Conservation (phyloP, 1,140 invertebrate species). For the Micrasema longulum region DNA sequence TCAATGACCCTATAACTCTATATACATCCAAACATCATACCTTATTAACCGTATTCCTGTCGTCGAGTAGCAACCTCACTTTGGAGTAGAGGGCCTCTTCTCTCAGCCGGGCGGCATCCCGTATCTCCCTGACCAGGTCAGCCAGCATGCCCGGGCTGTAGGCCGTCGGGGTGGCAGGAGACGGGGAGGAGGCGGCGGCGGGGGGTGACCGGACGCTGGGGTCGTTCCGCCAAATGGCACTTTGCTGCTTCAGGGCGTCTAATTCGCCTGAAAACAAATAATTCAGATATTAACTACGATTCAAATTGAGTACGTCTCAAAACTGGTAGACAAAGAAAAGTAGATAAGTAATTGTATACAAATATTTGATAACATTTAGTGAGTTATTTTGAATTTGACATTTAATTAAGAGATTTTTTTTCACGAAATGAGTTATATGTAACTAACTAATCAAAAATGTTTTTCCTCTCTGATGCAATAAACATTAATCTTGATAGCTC, state of each 20-base stretch:
- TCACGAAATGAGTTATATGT: too few relatives aligned
- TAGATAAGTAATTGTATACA: too few relatives aligned
- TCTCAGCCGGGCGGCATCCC: slow-evolving; percentile 77
- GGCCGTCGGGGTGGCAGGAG: slow-evolving; percentile 63
- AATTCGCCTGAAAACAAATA: slow-evolving; percentile 60
- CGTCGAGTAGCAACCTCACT: slow-evolving; percentile 61
- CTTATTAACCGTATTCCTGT: slow-evolving; percentile 52
- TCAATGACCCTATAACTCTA: too few relatives aligned
- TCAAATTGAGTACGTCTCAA: too few relatives aligned
- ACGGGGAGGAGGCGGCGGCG: slow-evolving; percentile 20
- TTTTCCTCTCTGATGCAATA: too few relatives aligned
- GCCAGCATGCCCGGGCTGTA: slow-evolving; percentile 81
- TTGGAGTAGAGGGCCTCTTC: slow-evolving; percentile 75
- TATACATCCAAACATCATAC: slow-evolving; percentile 11
- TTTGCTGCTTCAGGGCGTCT: slow-evolving; percentile 48
- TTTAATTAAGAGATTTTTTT: too few relatives aligned
- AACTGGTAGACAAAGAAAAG: too few relatives aligned
- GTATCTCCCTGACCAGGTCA: slow-evolving; percentile 80
- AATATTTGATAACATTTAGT: too few relatives aligned
- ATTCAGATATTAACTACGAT: too few relatives aligned
- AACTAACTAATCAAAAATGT: too few relatives aligned
- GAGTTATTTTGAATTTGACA: too few relatives aligned
- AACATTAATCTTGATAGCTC: too few relatives aligned
- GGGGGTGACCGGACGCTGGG: slow-evolving; percentile 17
- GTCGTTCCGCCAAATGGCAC: slow-evolving; percentile 46